A percentile compares a stretch with the other conserved stretches of the same genome.
phyloP scores from a whole-genome alignment of 35 echinoderm and acorn worm genomes.

The Acanthaster planci region DNA sequence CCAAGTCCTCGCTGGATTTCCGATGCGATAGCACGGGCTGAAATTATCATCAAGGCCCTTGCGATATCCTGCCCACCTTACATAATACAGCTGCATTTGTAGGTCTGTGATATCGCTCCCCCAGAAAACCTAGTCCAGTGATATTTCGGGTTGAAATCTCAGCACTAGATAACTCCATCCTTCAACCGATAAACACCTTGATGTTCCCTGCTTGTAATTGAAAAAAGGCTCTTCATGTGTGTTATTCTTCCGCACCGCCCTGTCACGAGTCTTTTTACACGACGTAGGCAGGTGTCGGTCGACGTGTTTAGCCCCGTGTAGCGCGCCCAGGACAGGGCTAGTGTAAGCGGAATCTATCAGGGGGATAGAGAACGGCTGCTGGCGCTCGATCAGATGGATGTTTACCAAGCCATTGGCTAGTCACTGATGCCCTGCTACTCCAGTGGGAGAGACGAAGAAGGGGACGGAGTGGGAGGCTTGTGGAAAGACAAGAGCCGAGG shows the following conservation, averaged over 20 bases:
- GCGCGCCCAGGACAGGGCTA: background rate
- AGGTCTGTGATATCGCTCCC: background rate
- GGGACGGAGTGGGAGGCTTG: background rate
- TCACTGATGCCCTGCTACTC: slow-evolving; percentile 22
- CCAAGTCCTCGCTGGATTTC: background rate
- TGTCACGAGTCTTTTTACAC: background rate
- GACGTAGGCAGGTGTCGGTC: background rate
- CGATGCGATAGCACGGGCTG: slow-evolving; percentile 20
- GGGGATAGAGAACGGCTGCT: slow-evolving; percentile 16
- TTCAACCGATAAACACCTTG: too few relatives aligned
- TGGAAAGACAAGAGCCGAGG: background rate
- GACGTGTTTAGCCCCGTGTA: slow-evolving; percentile 7
- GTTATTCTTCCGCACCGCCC: background rate
- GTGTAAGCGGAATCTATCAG: slow-evolving; percentile 18
- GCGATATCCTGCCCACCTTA: background rate
- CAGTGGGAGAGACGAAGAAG: background rate
- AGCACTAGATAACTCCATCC: too few relatives aligned
- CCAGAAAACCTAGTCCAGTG: slow-evolving; percentile 3
- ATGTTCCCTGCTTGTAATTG: too few relatives aligned
- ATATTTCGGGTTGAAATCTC: background rate
- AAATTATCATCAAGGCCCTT: background rate
- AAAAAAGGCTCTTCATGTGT: background rate
- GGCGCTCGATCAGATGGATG: slow-evolving; percentile 18
- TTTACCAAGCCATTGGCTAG: slow-evolving; percentile 29
- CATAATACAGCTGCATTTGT: background rate